Conservation (phyloP, 2,888 invertebrate species). For the Yponomeuta cagnagella region DNA sequence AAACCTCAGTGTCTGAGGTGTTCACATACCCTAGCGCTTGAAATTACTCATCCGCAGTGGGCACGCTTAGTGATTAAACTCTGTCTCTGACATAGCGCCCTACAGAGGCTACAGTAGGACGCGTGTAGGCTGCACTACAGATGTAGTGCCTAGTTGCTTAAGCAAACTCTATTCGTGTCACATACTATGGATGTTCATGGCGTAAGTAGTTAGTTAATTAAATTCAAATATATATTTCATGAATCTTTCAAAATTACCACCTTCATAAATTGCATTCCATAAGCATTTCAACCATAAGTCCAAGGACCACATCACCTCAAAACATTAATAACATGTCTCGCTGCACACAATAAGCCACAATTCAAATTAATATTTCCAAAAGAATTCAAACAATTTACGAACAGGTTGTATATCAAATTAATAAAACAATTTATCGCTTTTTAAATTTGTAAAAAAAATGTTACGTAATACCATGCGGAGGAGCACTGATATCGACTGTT, state of each 20-base stretch:
- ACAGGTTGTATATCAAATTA: background rate
- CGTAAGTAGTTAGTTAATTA: too few relatives aligned
- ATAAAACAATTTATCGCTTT: background rate
- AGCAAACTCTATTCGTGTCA: too few relatives aligned
- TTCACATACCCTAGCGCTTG: too few relatives aligned
- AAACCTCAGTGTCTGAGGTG: too few relatives aligned
- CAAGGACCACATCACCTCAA: background rate
- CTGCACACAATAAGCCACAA: background rate
- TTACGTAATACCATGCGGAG: background rate
- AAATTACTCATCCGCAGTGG: too few relatives aligned
- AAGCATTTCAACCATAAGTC: background rate
- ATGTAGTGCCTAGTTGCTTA: too few relatives aligned
- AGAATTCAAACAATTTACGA: background rate
- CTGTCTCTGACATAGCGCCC: too few relatives aligned
- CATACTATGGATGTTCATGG: background rate
- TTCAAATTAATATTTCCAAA: background rate
- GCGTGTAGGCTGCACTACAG: too few relatives aligned
- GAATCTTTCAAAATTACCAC: background rate
- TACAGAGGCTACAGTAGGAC: too few relatives aligned
- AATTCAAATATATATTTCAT: background rate
- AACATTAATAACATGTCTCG: background rate
- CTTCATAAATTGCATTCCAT: background rate
- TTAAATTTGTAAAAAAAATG: background rate
- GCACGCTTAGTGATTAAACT: too few relatives aligned
- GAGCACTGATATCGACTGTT: background rate